Base-by-base conservation (phyloP, 2,888 invertebrate species). In the Diarsia brunnea region DNA sequence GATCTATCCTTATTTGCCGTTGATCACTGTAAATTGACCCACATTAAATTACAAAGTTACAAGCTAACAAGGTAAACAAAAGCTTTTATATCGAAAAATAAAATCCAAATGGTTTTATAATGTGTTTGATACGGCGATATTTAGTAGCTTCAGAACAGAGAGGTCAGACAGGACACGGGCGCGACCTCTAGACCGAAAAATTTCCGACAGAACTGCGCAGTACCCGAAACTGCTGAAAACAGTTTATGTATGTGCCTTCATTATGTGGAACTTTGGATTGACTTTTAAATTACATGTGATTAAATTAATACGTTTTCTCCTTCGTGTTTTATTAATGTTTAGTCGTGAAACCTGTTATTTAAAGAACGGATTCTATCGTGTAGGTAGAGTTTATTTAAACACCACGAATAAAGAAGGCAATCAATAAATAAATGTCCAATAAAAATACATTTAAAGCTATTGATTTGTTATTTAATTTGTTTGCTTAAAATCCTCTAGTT, bases 181-280 rank as follows among this genome's bases (percentile, higher is more conserved):
- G 47, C 73, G 88, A 81, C 88, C 88, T 88, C 87, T 74, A 87
- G 88, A 81, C 87, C 83, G 73, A 31, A 27, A 38, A 64, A 58
- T 69, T 85, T 78, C 71, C 84, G 79, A 78, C 79, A 78, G 76
- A 85, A 87, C 82, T 84, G 77, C 87, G 82, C 65, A 79, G 75
- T 80, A 80, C 78, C 77, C 79, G 72, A 79, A 83, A 79, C 63
- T 69, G 64, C 64, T 70, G 64, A 73, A 82, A 71, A 64, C 55
- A 45, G 49, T 60, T 21, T 60, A 66, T 71, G 31, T 55, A 69
- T 64, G 24, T 63, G n/a, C 4, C 16, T 65, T 67, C 43, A 7
- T 60, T 67, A 69, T 55, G 53, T 72, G 11, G 11, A 63, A 73
- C 16, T 64, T 72, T 66, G 12, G 19, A 27, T 67, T 53, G 61